Evolutionary conservation across 53 echinoderm and acorn worm species (phyloP), one percentile per base, ranked within the genome.

Genomic region (Hippasteria phrygiana): DNA sequence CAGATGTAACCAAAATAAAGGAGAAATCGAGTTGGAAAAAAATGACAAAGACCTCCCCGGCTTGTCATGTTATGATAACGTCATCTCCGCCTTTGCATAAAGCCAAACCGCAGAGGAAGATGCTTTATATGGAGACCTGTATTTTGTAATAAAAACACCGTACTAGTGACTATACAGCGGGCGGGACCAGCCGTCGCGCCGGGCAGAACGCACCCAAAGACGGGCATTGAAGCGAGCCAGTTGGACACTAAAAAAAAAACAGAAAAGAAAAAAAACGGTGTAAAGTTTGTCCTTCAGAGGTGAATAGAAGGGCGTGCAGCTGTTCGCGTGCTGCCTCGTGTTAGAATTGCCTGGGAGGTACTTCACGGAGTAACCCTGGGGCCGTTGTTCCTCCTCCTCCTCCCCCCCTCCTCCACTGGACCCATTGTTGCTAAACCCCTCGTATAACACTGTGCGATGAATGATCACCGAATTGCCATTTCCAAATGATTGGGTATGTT

Each of bases 401-500:
- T 41, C 32, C 14, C 66, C 48, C 56, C 18, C 39, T 5, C 56
- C 56, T 62, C 55, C 62, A 62, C 79, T 39, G 43, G 40, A 46
- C 16, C 82, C 43, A 82, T 82, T 82, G 82, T 82, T 82, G 45
- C 32, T 12, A 42, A 16, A 16, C 26, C 82, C 64, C 65, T 65
- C 31, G 64, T 82, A n/a, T n/a, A 39, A 29, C 82, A 45, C 79
- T 38, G 79, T 53, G 46, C 65, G 82, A 82, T 82, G 82, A 82
- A 82, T 65, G 63, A 82, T 82, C 9, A 82, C 41, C 17, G 82
- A 82, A 82, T 66, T 82, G 82, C 63, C 64, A 31, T 65, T 24
- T 82, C 64, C 82, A 64, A 82, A 82, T 82, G 64, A 82, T 82
- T 46, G 46, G 82, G 82, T 82, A 82, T 82, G 64, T 82, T 82